Evolutionary conservation across 2,113 vertebrate genomes (phyloP), one percentile per base, ranked within the genome.

Genomic region (Microtus montanus): DNA sequence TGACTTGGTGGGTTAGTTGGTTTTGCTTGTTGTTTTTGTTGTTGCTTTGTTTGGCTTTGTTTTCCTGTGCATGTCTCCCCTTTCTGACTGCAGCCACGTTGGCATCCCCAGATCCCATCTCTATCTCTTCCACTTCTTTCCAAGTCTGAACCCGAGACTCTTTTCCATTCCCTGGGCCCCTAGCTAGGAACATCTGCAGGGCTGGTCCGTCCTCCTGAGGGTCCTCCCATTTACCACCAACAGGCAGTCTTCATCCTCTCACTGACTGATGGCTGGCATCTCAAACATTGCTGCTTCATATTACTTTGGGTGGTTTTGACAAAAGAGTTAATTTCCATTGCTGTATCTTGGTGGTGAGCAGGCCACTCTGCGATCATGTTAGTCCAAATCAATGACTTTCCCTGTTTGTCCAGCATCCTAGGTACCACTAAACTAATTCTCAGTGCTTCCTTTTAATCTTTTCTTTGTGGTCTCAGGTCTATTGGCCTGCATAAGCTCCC

Each of bases 191-290:
- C 83, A 12, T 63, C 22, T n/a, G 64, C 5, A 44, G 1, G 4
- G 1, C 10, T 75, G 1, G 15, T 44, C 7, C 54, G 8, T 49
- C 17, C 10, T 11, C 2, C 2, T 20, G 19, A 2, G 5, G 3
- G 8, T 84, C 28, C 6, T 44, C 10, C 30, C 11, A 1, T 4
- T 61, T n/a, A 19, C 44, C 13, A 22, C 24, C 11, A 13, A n/a
- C 54, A 52, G 24, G 26, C 10, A 52, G n/a, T 4, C 4, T 3
- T 28, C 19, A 15, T 30, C 11, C 22, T 26, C 83, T 89, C 6
- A 6, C 12, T 26, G 1, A 33, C 41, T 26, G 1, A 33, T 9
- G 1, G 30, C 73, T 10, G 30, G 0, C 17, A 6, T 63, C n/a
- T 85, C 35, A 20, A 26, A 30, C 90, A 26, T 12, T n/a, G 1